A percentile compares a stretch with the other conserved stretches of the same genome.
Conservation (phyloP, 2,888 invertebrate genomes). For the Hydropsyche betteni region DNA sequence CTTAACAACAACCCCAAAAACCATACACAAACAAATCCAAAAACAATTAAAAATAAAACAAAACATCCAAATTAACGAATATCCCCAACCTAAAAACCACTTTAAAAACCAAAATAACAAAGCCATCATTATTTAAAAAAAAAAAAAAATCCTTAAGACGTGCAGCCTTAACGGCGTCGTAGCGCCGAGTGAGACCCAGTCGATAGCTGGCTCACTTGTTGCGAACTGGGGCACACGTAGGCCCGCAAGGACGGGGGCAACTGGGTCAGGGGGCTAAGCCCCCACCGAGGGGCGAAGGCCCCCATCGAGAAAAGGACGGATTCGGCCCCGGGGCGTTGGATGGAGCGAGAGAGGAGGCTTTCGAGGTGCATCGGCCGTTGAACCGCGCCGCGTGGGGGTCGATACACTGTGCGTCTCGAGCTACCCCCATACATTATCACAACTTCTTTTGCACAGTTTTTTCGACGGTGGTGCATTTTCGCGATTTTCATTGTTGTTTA, state of each 20-base stretch:
- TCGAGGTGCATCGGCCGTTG: constrained; percentile 48
- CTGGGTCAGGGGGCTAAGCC: constrained; percentile 40
- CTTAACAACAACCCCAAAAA: no score
- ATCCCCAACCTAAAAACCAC: no score
- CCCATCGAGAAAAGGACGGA: background rate
- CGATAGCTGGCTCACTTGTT: constrained; percentile 48
- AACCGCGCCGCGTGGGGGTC: constrained; percentile 47
- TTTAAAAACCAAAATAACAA: background rate
- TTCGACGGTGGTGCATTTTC: background rate
- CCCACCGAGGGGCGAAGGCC: background rate
- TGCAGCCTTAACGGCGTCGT: background rate
- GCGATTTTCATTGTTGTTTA: no score
- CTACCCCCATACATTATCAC: constrained; percentile 34
- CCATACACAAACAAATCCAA: no score
- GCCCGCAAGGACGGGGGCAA: constrained; percentile 35
- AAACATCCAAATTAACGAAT: no score
- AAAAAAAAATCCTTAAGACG: background rate
- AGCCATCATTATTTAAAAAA: background rate
- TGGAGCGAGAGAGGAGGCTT: background rate
- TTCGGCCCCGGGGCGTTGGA: background rate
- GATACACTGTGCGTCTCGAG: constrained; percentile 43
- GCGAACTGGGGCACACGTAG: constrained; percentile 49
- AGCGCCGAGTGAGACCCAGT: constrained; percentile 31
- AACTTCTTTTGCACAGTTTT: background rate
- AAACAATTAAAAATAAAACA: no score